Base-by-base conservation (phyloP, 2,797 vertebrate genomes). In the Pseudochaenichthys georgianus region DNA sequence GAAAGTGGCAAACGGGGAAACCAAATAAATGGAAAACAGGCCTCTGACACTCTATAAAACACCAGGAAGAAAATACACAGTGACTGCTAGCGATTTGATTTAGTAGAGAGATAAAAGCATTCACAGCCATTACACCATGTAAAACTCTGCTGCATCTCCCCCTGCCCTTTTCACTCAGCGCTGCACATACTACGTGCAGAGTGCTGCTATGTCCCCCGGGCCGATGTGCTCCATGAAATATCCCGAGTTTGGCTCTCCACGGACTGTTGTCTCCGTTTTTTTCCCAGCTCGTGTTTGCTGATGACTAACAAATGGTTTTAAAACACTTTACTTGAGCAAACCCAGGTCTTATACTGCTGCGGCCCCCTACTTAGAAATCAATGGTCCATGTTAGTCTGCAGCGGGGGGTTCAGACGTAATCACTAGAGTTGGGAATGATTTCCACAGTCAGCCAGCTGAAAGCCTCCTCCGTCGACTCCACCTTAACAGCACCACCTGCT, bases 261-360 rank as follows among this genome's bases (percentile, higher is more conserved):
- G 46, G 84, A 71, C 48, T 11, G 9, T 68, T 73, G 38, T 72
- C 59, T 72, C 55, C 42, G 3, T 42, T 43, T 64, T 70, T 53
- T 52, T 45, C 5, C 5, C 61, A 50, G 34, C 45, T 59, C 57
- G 51, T 75, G 75, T 82, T 87, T 68, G 71, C 79, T 73, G 84
- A 90, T 87, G 83, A 80, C 84, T 68, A 81, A 82, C 64, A 86
- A 88, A 89, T 86, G 80, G 71, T 73, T 85, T 88, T 82, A 78
- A 85, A 90, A 69, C 84, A 81, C 78, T 84, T 87, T 34, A 63
- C 70, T 84, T 63, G 70, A 77, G 78, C 71, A 84, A 77, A 81
- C 73, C 38, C 60, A 31, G 31, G 53, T 70, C 74, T 71, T 67
- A 16, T 46, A 34, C 55, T 66, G 63, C 67, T 45, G 51, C 15